These are phyloP conservation scores for Scaptomyza montana DNA, from an alignment of 1,140 invertebrate genomes.

Conservation along the genomic window DNA sequence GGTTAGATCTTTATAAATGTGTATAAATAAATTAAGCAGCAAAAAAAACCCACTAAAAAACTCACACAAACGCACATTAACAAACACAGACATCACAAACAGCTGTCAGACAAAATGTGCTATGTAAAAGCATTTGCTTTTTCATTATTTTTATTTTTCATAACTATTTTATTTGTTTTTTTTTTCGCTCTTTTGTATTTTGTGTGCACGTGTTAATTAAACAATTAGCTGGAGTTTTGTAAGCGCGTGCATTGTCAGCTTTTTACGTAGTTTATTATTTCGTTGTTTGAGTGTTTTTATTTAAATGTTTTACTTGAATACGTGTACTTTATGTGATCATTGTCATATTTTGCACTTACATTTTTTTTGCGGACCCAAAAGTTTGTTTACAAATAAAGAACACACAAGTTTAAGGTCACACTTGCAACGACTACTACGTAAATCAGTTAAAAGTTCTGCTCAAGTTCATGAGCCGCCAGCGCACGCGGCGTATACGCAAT, in stretches of 20 bases:
- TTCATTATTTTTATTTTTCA: constrained; percentile 15
- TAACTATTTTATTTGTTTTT: constrained; percentile 23
- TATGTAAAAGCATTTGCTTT: constrained; percentile 24
- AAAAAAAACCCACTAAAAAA: constrained; percentile 7
- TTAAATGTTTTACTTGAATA: constrained; percentile 9
- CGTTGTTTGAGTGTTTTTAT: constrained; percentile 33
- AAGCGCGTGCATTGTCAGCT: constrained; percentile 47
- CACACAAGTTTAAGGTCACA: constrained; percentile 19
- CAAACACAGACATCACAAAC: neutral
- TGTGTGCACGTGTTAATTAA: constrained; percentile 69
- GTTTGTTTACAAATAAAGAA: neutral
- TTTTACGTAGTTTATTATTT: constrained; percentile 26
- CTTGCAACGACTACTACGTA: neutral
- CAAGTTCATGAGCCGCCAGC: constrained; percentile 22
- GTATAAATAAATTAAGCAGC: constrained; percentile 25
- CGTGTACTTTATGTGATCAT: constrained; percentile 28
- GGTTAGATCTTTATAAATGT: constrained; percentile 24
- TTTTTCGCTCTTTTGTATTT: constrained; percentile 51
- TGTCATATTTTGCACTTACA: constrained; percentile 32
- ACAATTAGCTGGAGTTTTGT: constrained; percentile 56
- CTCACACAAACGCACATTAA: neutral
- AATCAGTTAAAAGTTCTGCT: constrained; percentile 32
- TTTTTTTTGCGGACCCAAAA: constrained; percentile 2
- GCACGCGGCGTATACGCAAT: constrained; percentile 48
- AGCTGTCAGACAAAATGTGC: constrained; percentile 7